phyloP scores from a whole-genome alignment of 2,888 invertebrate species.

The Andrena camellia region DNA sequence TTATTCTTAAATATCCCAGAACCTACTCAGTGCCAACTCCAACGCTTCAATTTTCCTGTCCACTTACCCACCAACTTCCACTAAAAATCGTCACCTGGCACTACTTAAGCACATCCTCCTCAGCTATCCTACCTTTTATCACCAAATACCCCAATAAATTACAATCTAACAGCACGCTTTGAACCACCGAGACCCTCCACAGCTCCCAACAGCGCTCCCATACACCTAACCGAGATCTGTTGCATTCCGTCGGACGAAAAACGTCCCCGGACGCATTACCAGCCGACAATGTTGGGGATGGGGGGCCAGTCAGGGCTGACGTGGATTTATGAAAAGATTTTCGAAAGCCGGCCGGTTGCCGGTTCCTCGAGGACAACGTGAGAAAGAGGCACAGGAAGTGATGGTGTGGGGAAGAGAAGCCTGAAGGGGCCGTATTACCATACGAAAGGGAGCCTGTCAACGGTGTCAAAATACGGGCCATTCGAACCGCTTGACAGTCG shows the following conservation, averaged over 20 bases:
- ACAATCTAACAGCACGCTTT: neutral
- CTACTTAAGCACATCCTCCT: too few species aligned
- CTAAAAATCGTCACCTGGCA: too few species aligned
- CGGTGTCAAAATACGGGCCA: conserved; percentile 72
- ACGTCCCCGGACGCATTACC: conserved; percentile 47
- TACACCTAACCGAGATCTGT: conserved; percentile 14
- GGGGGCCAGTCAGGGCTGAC: conserved; percentile 21
- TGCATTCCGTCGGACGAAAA: conserved; percentile 17
- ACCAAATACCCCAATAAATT: too few species aligned
- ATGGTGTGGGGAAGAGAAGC: neutral
- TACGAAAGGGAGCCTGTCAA: conserved; percentile 72
- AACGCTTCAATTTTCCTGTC: too few species aligned
- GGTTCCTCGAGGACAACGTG: conserved; percentile 47
- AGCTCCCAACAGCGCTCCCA: neutral
- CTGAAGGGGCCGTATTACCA: conserved; percentile 68
- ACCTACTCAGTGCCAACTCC: too few species aligned
- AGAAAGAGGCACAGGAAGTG: conserved; percentile 2
- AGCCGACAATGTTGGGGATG: conserved; percentile 30
- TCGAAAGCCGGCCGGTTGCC: conserved; percentile 38
- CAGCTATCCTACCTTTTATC: too few species aligned
- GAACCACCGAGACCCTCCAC: neutral
- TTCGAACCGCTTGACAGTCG: conserved; percentile 43
- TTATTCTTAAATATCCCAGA: too few species aligned
- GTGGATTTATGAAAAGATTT: conserved; percentile 60
- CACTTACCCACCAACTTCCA: too few species aligned